Conservation (phyloP, 1,140 invertebrate genomes). For the Magallana gigas region DNA sequence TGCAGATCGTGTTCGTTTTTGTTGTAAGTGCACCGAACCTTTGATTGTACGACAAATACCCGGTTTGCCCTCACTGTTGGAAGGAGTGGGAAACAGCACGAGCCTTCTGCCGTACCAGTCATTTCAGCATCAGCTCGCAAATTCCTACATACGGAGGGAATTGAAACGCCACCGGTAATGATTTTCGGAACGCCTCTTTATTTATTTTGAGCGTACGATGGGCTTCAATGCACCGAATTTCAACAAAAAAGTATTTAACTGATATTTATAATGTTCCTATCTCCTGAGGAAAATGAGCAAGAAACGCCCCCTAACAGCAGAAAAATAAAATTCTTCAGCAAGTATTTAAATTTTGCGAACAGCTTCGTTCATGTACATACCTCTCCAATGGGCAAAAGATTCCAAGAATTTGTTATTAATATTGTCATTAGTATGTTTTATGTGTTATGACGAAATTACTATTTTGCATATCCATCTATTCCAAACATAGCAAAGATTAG, state of each 20-base stretch:
- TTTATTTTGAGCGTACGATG: conserved; percentile 9
- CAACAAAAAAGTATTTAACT: not conserved
- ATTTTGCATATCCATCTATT: no score
- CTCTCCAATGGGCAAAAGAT: no score
- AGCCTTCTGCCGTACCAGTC: not conserved
- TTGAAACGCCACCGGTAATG: not conserved
- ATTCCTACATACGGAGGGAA: conserved; percentile 13
- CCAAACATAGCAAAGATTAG: no score
- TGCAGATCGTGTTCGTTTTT: not conserved
- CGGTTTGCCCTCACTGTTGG: not conserved
- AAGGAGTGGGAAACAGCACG: not conserved
- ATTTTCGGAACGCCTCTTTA: conserved; percentile 26
- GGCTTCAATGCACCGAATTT: conserved; percentile 1
- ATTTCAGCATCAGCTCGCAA: not conserved
- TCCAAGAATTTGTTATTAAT: no score
- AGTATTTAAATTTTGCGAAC: not conserved
- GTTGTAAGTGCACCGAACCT: conserved; percentile 1
- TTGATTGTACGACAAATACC: not conserved
- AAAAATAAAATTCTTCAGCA: not conserved
- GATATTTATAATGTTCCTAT: not conserved
- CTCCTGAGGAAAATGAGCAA: not conserved
- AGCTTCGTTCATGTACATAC: not conserved
- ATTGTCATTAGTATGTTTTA: no score
- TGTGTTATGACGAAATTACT: no score
- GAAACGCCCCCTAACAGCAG: not conserved